Percentiles rank a stretch among this genome's conserved stretches.
Evolutionary conservation across 2,797 vertebrate genomes (phyloP).

Genomic region (Epinephelus malabaricus): DNA sequence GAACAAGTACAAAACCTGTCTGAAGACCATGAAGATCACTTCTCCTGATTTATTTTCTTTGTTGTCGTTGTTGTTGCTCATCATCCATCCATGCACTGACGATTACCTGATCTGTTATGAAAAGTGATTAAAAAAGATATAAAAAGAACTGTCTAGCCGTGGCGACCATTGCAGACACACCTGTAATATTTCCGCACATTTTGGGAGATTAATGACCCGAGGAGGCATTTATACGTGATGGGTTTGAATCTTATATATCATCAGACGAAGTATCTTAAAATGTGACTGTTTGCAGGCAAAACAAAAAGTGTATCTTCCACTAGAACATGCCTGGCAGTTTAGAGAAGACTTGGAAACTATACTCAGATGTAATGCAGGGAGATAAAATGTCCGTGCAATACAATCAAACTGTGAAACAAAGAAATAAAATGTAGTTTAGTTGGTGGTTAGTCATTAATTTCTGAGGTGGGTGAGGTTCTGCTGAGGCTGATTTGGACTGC

Average conservation of each 20-base stretch:
- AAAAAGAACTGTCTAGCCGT: not conserved
- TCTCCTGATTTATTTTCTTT: not conserved
- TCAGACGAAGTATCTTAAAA: not conserved
- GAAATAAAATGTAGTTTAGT: too few relatives aligned
- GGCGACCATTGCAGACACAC: not conserved
- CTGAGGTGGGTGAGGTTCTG: not conserved
- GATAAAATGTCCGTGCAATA: too few relatives aligned
- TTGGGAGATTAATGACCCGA: not conserved
- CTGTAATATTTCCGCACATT: not conserved
- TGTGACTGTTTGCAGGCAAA: not conserved
- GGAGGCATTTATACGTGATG: not conserved
- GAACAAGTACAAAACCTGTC: not conserved
- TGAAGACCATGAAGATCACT: not conserved
- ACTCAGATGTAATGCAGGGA: not conserved
- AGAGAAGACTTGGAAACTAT: not conserved
- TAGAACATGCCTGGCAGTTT: not conserved
- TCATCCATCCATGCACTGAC: not conserved
- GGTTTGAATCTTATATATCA: not conserved
- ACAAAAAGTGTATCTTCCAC: not conserved
- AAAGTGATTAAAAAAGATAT: not conserved
- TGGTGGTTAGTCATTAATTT: not conserved
- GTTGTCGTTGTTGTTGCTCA: not conserved
- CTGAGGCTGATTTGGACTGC: too few relatives aligned
- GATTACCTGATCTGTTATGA: not conserved
- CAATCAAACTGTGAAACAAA: too few relatives aligned